Base-by-base conservation (phyloP, 2,888 invertebrate species). In the Tachina fera region DNA sequence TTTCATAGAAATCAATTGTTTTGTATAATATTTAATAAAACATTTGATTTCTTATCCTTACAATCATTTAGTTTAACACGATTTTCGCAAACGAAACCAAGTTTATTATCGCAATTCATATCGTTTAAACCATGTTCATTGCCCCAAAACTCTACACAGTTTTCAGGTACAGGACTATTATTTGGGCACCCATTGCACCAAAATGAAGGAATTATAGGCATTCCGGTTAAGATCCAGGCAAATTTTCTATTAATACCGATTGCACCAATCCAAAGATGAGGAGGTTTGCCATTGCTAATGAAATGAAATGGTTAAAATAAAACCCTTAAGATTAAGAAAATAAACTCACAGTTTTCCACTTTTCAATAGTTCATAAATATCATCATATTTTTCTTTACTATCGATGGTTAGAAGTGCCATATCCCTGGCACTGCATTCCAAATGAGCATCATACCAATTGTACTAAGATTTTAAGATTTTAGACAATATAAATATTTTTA, bases 131-230 rank as follows among this genome's bases (percentile, higher is more conserved):
- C 45, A 47, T 70, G 53, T 61, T 61, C 41, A 39, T 56, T 76
- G 11, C 70, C 75, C 68, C 61, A 82, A 41, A 82, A 47, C 22
- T 82, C 22, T 19, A 82, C 75, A 63, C 81, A 82, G 56, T 82
- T 82, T 53, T 82, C 81, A 45, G 47, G 19, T 11, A 58, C 41
- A 9, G 61, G 75, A 19, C 39, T 22, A 75, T 75, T 61, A 22
- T 82, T 75, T 2, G 81, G 81, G 63, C 75, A 75, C 14, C 63
- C 63, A 51, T 53, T 16, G 49, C 75, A 75, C 81, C 81, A 82
- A 13, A 75, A 11, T 14, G 75, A 75, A 16, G 75, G 63, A n/a
- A 76, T 70, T 14, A 82, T 53, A 10, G 81, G 81, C 19, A 19
- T 70, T 16, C 81, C 81, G 1, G 56, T 68, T 31, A 47, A 16